Conservation (phyloP, 2,113 vertebrate genomes). For the Chelonoidis abingdonii region DNA sequence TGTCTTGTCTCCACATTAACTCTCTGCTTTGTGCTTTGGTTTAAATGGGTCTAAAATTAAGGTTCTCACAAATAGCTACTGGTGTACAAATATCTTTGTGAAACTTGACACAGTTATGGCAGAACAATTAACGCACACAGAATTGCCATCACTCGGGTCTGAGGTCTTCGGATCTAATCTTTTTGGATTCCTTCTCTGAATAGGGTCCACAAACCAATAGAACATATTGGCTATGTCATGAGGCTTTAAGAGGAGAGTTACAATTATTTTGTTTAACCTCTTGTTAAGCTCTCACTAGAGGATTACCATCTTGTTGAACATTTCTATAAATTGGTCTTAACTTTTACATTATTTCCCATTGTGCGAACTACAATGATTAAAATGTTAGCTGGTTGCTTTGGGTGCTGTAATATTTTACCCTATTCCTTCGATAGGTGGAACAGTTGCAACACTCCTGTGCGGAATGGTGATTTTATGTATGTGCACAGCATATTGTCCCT, state of each 20-base stretch:
- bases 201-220: background rate
- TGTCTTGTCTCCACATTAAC: background rate
- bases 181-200: background rate
- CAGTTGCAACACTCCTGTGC: constrained; percentile 90
- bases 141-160: background rate
- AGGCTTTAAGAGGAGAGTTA: background rate
- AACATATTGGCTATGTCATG: background rate
- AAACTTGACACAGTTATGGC: background rate
- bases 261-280: background rate
- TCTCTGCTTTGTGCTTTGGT: background rate
- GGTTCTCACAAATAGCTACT: rapidly evolving
- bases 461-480: constrained; percentile 95
- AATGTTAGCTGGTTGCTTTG: background rate
- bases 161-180: background rate
- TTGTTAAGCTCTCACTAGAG: background rate
- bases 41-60: background rate
- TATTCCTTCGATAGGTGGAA: constrained; percentile 94
- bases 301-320: background rate
- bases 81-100: background rate
- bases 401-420: constrained; percentile 52
- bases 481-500: constrained; percentile 68
- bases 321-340: background rate
- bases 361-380: background rate
- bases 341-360: background rate
- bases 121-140: background rate